phyloP scores from a whole-genome alignment of 2,797 vertebrate genomes.

The Aulostomus chinensis region DNA sequence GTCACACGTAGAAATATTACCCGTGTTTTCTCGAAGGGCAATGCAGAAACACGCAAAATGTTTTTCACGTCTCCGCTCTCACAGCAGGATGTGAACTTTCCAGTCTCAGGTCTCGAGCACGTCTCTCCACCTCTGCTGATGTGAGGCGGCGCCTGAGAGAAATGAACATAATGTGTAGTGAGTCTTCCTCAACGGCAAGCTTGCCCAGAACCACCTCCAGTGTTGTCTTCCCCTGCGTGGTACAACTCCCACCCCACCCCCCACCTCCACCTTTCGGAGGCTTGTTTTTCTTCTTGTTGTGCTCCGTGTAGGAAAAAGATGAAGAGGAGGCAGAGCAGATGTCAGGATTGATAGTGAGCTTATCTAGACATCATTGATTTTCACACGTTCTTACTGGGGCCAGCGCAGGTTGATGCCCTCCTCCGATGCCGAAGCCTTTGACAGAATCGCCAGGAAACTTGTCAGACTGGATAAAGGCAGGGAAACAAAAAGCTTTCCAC shows the following conservation, averaged over 20 bases:
- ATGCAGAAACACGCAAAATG: too few species aligned
- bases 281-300: neutral
- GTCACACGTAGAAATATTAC: too few species aligned
- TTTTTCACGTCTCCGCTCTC: too few species aligned
- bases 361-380: constrained; percentile 32
- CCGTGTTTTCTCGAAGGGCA: too few species aligned
- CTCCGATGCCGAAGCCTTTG: constrained; percentile 25
- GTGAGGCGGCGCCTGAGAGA: constrained; percentile 12
- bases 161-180: constrained; percentile 39
- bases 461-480: constrained; percentile 50
- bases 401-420: constrained; percentile 19
- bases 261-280: neutral
- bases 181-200: constrained; percentile 3
- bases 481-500: constrained; percentile 36
- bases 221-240: neutral
- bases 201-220: constrained; percentile 4
- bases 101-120: constrained; percentile 1
- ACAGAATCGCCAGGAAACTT: constrained; percentile 43
- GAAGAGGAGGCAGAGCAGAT: constrained; percentile 1
- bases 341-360: constrained; percentile 19
- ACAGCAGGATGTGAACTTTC: constrained; percentile 3
- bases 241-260: neutral
- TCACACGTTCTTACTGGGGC: constrained; percentile 4
- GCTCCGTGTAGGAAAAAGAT: neutral
- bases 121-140: neutral